Evolutionary conservation across 2,888 invertebrate species (phyloP), one percentile per base, ranked within the genome.

Genomic region (Amblyteles armatorius): DNA sequence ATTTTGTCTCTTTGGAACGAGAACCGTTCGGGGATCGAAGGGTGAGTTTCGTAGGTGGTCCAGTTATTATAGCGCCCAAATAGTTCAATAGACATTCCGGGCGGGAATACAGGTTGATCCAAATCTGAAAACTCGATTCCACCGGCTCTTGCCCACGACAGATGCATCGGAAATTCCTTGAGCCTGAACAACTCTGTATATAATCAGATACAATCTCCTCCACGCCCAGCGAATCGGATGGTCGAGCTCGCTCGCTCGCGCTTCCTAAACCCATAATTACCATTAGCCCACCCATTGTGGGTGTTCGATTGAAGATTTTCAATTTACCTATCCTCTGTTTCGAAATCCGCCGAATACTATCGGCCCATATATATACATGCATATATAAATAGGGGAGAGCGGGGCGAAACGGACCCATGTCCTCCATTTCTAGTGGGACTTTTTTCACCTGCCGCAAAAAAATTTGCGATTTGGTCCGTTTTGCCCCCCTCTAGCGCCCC

Each of bases 171-270:
- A 78, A 52, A 52, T 52, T 60, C n/a, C 52, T 60, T 16, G 67
- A 33, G 73, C 73, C 44, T 82, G 71, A 76, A 79, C 55, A 68
- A 50, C 63, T 71, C 71, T 69, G 78, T 76, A 79, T 82, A 73
- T 87, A 85, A 86, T 87, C 57, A 89, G 91, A 92, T 92, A 91
- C 85, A 81, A 92, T 92, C 91, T 91, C 76, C 60, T 88, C 87
- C 91, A 85, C 92, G 91, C 92, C 93, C 92, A 92, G 91, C 88
- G 92, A 92, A 92, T 92, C 91, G 92, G 88, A 93, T 91, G 88
- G 90, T 48, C 89, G 76, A 87, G 86, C 85, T 67, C 50, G 60
- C 50, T 57, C 55, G 60, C 29, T 9, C 50, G 55, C 57, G 65
- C 76, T 80, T 77, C 88, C 87, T 88, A 89, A 91, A 92, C 92